Evolutionary conservation across 2,888 invertebrate species (phyloP), one percentile per base, ranked within the genome.

Genomic region (Hedya salicella): DNA sequence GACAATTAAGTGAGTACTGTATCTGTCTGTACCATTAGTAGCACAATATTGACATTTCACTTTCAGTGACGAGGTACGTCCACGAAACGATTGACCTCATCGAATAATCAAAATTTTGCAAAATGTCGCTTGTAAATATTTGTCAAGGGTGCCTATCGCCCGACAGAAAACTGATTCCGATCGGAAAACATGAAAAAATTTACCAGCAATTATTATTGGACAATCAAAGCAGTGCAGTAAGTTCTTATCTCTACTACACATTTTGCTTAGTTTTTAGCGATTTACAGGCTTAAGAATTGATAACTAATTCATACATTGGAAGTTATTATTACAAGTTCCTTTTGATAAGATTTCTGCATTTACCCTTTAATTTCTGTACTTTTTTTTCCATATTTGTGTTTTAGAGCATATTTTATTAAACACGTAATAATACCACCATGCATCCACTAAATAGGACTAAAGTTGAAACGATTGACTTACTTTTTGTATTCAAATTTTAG

Each of bases 121-220:
- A 46, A 19, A 71, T 63, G 46, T 48, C 44, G n/a, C 0, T 42
- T 2, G 6, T 39, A 36, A 57, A 53, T 13, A 9, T 61, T 56
- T 68, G 68, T 21, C 46, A 53, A 8, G 71, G 73, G 1, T 73
- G 73, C 25, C 59, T 73, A 44, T 60, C 73, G 4, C 39, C 44
- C 9, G 68, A 68, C 14, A 68, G 73, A 59, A 60, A 50, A 39
- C 48, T 71, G 13, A 9, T 49, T 3, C 52, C 68, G 1, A 66
- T 73, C 0, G 56, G 62, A 40, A 64, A 59, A 42, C 56, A 67
- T 30, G 13, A 19, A 61, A 44, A 65, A 62, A 46, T 73, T 60
- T 54, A 56, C 21, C 32, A 49, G 17, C 16, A 21, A 40, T 19
- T 64, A 8, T 21, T 64, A 57, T 57, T 57, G 40, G 32, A 14